phyloP scores from a whole-genome alignment of 2,113 vertebrate species.

The Protobothrops flavoviridis region DNA sequence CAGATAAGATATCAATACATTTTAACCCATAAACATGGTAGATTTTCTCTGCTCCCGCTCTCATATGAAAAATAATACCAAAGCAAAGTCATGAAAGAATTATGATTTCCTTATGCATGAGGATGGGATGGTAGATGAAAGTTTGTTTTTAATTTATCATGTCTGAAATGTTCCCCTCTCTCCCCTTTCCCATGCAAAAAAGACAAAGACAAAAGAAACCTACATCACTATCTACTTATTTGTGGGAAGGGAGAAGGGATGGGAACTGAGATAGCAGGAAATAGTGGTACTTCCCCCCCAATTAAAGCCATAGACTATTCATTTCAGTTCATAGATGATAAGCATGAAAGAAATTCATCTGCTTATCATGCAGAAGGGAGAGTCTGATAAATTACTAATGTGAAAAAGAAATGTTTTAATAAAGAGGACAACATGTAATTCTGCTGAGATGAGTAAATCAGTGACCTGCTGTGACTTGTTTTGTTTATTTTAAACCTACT shows the following conservation, averaged over 20 bases:
- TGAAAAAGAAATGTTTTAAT: conserved; percentile 10
- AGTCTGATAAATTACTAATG: background rate
- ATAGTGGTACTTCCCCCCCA: background rate
- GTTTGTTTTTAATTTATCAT: background rate
- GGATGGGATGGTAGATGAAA: background rate
- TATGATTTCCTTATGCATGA: conserved; percentile 8
- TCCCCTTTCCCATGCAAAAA: background rate
- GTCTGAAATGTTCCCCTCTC: background rate
- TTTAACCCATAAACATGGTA: background rate
- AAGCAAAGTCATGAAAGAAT: background rate
- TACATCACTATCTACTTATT: background rate
- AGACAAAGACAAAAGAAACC: background rate
- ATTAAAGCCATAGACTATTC: background rate
- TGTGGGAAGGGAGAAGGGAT: background rate
- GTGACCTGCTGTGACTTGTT: background rate
- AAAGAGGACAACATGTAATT: background rate
- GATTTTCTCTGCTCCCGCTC: background rate
- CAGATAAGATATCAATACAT: background rate
- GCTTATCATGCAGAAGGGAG: background rate
- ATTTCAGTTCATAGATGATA: background rate
- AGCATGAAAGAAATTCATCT: background rate
- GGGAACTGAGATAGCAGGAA: background rate
- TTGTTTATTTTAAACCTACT: background rate
- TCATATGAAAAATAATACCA: conserved; percentile 1
- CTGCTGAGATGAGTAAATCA: background rate